These are phyloP conservation scores for Helicorthomorpha holstii DNA, from an alignment of 1,140 invertebrate species.

Conservation along the genomic window DNA sequence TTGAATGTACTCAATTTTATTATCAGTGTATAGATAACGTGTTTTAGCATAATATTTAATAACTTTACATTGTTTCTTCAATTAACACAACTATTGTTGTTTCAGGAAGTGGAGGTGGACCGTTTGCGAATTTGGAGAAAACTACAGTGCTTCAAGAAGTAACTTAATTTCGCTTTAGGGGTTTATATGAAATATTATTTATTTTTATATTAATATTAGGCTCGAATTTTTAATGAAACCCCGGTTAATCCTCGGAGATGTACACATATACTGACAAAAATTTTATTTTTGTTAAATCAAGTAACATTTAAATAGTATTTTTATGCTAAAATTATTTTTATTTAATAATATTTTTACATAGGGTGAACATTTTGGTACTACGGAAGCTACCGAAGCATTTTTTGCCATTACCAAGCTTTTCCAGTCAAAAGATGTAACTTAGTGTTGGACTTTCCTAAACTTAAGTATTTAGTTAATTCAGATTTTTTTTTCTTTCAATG, in stretches of 20 bases:
- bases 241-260: slow-evolving; percentile 95
- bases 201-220: slow-evolving; percentile 30
- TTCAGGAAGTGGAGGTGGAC: slow-evolving; percentile 55
- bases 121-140: slow-evolving; percentile 86
- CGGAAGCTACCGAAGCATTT: slow-evolving; percentile 95
- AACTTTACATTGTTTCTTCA: too few relatives aligned
- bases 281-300: slow-evolving; percentile 86
- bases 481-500: slow-evolving; percentile 13
- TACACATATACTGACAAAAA: slow-evolving; percentile 85
- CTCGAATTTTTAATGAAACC: slow-evolving; percentile 91
- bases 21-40: too few relatives aligned
- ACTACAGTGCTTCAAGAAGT: slow-evolving; percentile 87
- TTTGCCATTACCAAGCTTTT: slow-evolving; percentile 99
- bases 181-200: slow-evolving; percentile 29
- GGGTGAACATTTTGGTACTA: slow-evolving; percentile 76
- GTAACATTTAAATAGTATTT: slow-evolving; percentile 17
- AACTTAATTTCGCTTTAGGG: slow-evolving; percentile 8
- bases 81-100: too few relatives aligned
- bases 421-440: slow-evolving; percentile 78
- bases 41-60: too few relatives aligned
- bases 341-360: slow-evolving; percentile 20
- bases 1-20: too few relatives aligned
- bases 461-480: not conserved
- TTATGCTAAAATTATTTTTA: slow-evolving; percentile 3
- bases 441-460: not conserved